Base-by-base conservation (phyloP, 2,888 invertebrate genomes). In the Selenia dentaria region DNA sequence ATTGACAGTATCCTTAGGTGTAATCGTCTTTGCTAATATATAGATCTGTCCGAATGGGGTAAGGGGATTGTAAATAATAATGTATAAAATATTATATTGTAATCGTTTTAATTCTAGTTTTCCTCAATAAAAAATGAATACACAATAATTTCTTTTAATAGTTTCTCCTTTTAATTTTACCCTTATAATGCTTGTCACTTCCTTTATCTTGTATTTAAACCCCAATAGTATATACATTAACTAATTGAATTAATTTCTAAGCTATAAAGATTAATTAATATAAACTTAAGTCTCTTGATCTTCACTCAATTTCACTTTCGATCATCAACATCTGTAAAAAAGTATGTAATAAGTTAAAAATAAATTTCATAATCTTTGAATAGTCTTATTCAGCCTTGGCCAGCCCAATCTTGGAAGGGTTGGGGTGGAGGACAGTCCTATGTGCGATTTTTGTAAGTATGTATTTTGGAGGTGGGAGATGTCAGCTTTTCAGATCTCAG, bases 301-400 rank as follows among this genome's bases (percentile, higher is more conserved):
- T 40, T 40, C 40, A 31, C 40, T 64, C 20, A 25, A 11, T 74
- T 70, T 87, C 8, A 87, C 57, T 83, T 82, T 51, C 88, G 64
- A n/a, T 90, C 88, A 25, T 91, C 90, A 51, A 90, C 84, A 85
- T 86, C 89, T 91, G 84, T 40, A 83, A 86, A 52, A 56, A 67
- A 56, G 46, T 51, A 24, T 24, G 2, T 6, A 6, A 24, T 24
- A 24, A 2, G 6, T 18, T 2, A 18, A 18, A 18, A n/a, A n/a
- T n/a, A n/a, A n/a, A n/a, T n/a, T n/a, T n/a, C n/a, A n/a, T n/a
- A n/a, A n/a, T n/a, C n/a, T n/a, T n/a, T n/a, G n/a, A n/a, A n/a
- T n/a, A n/a, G n/a, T n/a, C n/a, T n/a, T n/a, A n/a, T n/a, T n/a
- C n/a, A n/a, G n/a, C n/a, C n/a, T n/a, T n/a, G n/a, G n/a, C n/a